Evolutionary conservation across 2,888 invertebrate species (phyloP).

Genomic region (Ernsta delagoae): DNA sequence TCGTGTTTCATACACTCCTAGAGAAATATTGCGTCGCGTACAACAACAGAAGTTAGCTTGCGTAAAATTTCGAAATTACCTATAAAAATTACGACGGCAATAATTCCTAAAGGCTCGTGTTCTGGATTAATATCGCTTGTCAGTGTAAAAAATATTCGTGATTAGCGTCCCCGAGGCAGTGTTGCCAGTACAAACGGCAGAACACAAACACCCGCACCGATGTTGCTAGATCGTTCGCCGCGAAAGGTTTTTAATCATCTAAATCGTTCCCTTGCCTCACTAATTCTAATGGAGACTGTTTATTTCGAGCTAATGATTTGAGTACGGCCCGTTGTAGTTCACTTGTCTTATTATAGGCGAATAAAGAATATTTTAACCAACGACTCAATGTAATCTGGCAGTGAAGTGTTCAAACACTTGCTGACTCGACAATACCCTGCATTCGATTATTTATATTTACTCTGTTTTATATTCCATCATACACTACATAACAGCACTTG

Average conservation of each 20-base stretch:
- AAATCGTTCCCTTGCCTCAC: slow-evolving; percentile 33
- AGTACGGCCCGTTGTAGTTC: slow-evolving; percentile 41
- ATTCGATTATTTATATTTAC: too few species aligned
- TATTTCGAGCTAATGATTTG: slow-evolving; percentile 50
- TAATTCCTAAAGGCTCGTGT: slow-evolving; percentile 4
- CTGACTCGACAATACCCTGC: too few species aligned
- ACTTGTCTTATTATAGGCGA: not conserved
- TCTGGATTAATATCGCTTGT: slow-evolving; percentile 11
- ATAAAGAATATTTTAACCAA: too few species aligned
- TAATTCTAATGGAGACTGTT: slow-evolving; percentile 44
- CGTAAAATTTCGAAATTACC: slow-evolving; percentile 12
- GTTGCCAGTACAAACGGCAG: not conserved
- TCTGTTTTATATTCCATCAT: too few species aligned
- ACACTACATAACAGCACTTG: too few species aligned
- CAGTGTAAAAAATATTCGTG: slow-evolving; percentile 10
- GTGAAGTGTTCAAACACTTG: too few species aligned
- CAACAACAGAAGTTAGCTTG: slow-evolving; percentile 14
- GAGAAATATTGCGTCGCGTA: not conserved
- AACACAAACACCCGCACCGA: not conserved
- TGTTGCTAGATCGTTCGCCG: not conserved
- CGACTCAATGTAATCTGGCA: too few species aligned
- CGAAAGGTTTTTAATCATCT: slow-evolving; percentile 33
- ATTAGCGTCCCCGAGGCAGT: not conserved
- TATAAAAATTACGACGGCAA: slow-evolving; percentile 14
- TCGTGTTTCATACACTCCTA: not conserved